phyloP scores from a whole-genome alignment of 1,140 invertebrate genomes.

The Drosophila ohnishii region DNA sequence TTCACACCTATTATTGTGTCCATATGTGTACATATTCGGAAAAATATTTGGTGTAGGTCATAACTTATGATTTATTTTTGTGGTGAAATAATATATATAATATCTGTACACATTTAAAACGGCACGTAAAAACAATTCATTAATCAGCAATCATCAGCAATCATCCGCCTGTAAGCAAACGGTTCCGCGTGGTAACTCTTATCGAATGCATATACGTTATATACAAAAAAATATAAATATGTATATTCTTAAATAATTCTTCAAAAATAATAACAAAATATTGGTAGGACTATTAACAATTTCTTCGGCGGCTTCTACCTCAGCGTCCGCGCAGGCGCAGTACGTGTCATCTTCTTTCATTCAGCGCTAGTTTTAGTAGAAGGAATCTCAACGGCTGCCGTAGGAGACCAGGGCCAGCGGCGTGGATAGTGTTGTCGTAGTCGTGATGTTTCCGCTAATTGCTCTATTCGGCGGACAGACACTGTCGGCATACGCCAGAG shows the following conservation, averaged over 20 bases:
- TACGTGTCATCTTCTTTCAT: no score
- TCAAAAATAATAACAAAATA: not conserved
- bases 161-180: slow-evolving; percentile 19
- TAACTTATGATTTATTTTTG: not conserved
- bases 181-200: slow-evolving; percentile 36
- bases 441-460: slow-evolving; percentile 31
- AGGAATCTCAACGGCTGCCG: slow-evolving; percentile 12
- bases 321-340: not conserved
- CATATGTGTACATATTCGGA: not conserved
- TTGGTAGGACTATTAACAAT: not conserved
- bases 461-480: slow-evolving; percentile 26
- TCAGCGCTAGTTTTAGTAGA: no score
- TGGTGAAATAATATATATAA: not conserved
- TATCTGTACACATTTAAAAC: not conserved
- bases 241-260: not conserved
- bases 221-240: not conserved
- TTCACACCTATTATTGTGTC: no score
- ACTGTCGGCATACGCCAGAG: slow-evolving; percentile 52
- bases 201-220: slow-evolving; percentile 17
- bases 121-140: not conserved
- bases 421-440: slow-evolving; percentile 6
- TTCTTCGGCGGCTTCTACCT: not conserved
- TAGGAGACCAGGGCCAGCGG: slow-evolving; percentile 43
- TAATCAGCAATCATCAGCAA: slow-evolving; percentile 8
- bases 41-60: slow-evolving; percentile 1